Evolutionary conservation across 2,888 invertebrate genomes (phyloP), one percentile per base, ranked within the genome.

Genomic region (Drosophila atroscutellata): DNA sequence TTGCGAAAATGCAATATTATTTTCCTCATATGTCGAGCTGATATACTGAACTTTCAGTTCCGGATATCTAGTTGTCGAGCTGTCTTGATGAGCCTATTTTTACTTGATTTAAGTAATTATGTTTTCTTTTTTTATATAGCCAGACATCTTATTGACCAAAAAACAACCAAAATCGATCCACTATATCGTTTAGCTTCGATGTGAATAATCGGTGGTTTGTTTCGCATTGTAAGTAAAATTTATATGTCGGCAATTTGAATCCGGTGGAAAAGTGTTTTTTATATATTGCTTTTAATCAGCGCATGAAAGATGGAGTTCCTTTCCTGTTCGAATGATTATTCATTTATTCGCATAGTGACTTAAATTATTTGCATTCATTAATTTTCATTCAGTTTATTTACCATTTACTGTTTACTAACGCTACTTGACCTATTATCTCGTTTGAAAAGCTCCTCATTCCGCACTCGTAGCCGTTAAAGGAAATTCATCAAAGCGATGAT

Each of bases 401-500:
- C 15, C 8, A 4, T 45, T 24, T 37, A 18, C 18, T 37, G 8
- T 37, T 37, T 37, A 8, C 37, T 18, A 18, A 18, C 18, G 18
- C 3, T 15, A 24, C 24, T 45, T 24, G 45, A 24, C 8, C 15
- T 7, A 20, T 20, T 13, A 39, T 11, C 34, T 7, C n/a, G 28
- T 13, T 54, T 36, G 54, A 37, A 24, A 18, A 30, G 34, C 18
- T 47, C 7, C 0, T 68, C 26, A 2, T 11, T 3, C 64, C 15
- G n/a, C 45, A 60, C 42, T 50, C 55, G 11, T 15, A 5, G 20
- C 13, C 32, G 28, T 3, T 30, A 30, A 59, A 32, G 51, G 28
- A 62, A 68, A 63, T 72, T 58, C 28, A 62, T 65, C 49, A 62
- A 62, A 65, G 54, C 65, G 65, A 37, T 68, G 59, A 59, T 62